Conservation (phyloP, 1,140 invertebrate genomes). For the Eriocheir sinensis region DNA sequence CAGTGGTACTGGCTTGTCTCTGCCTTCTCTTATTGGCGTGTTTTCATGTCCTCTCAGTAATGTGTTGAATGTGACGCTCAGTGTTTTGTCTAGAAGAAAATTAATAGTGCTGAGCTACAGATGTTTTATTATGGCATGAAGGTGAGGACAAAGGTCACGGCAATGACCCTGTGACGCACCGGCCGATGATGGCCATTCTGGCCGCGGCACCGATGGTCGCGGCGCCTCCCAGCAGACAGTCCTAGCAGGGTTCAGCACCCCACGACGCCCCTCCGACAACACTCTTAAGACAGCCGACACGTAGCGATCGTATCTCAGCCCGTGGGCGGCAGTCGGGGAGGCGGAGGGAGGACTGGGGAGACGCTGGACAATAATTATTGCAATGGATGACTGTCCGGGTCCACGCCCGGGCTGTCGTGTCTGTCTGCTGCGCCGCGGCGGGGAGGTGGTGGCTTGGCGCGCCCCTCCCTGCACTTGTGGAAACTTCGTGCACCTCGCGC, state of each 20-base stretch:
- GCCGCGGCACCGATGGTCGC: neutral
- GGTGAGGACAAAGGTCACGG: too few species aligned
- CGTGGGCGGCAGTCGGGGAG: neutral
- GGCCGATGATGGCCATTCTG: neutral
- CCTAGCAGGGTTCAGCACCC: neutral
- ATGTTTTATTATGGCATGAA: too few species aligned
- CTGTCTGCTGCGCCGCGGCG: neutral
- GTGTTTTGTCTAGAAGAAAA: too few species aligned
- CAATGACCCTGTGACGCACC: too few species aligned
- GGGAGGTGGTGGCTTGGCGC: neutral
- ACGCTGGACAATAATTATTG: neutral
- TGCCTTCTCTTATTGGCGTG: too few species aligned
- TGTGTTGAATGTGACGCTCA: too few species aligned
- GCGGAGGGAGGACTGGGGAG: neutral
- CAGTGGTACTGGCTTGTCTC: too few species aligned
- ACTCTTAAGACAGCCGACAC: neutral
- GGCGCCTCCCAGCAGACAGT: neutral
- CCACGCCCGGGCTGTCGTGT: neutral
- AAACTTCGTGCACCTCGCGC: neutral
- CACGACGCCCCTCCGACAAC: neutral
- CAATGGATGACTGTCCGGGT: conserved; percentile 1
- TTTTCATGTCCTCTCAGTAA: too few species aligned
- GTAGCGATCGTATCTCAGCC: neutral
- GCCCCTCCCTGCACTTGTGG: neutral
- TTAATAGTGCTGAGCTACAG: too few species aligned